A percentile compares a stretch with the other conserved stretches of the same genome.
Evolutionary conservation across 1,140 invertebrate species (phyloP).

Genomic region (Lerema accius): DNA sequence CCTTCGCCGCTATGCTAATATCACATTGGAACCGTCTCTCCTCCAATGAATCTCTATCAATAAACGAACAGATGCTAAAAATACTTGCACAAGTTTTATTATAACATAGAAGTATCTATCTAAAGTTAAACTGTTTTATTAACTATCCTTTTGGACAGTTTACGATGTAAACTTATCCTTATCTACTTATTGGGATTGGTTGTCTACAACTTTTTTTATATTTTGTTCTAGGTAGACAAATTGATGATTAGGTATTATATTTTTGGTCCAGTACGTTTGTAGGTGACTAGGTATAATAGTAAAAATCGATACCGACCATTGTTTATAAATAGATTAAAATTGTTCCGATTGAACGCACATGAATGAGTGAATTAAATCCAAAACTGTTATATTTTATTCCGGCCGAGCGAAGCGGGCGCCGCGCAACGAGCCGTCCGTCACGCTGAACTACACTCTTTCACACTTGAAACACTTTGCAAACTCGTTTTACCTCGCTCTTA

Average conservation of each 20-base stretch:
- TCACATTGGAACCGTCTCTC: not conserved
- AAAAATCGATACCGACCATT: too few species aligned
- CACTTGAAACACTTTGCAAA: not conserved
- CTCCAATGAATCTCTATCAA: not conserved
- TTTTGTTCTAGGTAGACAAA: too few species aligned
- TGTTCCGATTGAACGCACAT: not conserved
- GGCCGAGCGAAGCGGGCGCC: not conserved
- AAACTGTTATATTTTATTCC: conserved; percentile 1
- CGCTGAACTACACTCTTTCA: not conserved
- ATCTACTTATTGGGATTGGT: too few species aligned
- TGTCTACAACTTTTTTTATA: too few species aligned
- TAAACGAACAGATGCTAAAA: not conserved
- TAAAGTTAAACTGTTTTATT: not conserved
- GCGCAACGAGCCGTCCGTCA: not conserved
- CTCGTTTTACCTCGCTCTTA: not conserved
- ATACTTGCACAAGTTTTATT: not conserved
- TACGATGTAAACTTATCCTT: not conserved
- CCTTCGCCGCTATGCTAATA: not conserved
- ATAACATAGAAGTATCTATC: too few species aligned
- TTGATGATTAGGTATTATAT: too few species aligned
- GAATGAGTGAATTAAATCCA: not conserved
- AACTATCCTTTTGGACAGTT: not conserved
- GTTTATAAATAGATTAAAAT: not conserved
- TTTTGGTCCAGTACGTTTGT: too few species aligned
- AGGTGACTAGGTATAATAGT: too few species aligned